Conservation (phyloP, 2,888 invertebrate genomes). For the Xestoiulus laeticollis region DNA sequence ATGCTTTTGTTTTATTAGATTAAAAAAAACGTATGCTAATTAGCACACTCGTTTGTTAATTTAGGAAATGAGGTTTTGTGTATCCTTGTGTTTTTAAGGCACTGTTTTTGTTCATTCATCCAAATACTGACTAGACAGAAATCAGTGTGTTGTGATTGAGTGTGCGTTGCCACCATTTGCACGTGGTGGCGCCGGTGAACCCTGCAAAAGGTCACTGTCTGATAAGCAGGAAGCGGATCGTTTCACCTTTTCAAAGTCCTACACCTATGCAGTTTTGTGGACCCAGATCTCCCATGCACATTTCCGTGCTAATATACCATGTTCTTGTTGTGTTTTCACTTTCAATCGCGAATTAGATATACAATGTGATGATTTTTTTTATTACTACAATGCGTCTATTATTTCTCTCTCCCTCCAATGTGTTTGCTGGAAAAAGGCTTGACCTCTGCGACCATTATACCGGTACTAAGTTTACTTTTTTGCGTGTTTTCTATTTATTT, state of each 20-base stretch:
- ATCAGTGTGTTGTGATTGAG: background rate
- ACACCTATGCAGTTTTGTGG: background rate
- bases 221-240: background rate
- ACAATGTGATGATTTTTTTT: background rate
- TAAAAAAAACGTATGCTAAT: background rate
- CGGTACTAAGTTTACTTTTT: background rate
- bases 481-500: background rate
- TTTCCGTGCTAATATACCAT: background rate
- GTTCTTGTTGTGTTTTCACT: background rate
- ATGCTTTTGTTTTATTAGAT: background rate
- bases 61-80: background rate
- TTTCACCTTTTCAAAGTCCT: background rate
- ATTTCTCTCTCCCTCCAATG: background rate
- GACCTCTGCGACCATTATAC: background rate
- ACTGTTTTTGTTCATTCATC: background rate
- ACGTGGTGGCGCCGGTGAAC: background rate
- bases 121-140: background rate
- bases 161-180: background rate
- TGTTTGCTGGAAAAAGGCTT: background rate
- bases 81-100: background rate
- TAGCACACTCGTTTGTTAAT: background rate
- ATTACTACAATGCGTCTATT: background rate
- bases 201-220: background rate
- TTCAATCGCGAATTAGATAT: background rate
- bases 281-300: background rate